These are phyloP conservation scores for Pyrgilauda ruficollis DNA, from an alignment of 2,113 vertebrate species.

Conservation along the genomic window DNA sequence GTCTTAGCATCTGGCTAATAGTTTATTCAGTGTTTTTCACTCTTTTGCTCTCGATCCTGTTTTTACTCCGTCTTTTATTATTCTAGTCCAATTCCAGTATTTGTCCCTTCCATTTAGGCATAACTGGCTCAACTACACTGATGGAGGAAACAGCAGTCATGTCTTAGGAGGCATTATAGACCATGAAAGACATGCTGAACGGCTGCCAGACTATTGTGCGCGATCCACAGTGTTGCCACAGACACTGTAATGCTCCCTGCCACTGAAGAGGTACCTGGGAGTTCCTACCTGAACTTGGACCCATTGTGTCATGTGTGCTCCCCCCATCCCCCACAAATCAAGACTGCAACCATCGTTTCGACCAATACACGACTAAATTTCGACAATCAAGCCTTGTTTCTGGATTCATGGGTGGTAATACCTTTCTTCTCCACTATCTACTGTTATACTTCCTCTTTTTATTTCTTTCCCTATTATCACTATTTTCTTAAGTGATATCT, in stretches of 20 bases:
- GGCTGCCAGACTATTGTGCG: too few relatives aligned
- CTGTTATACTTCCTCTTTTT: background rate
- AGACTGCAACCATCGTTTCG: background rate
- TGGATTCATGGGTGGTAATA: background rate
- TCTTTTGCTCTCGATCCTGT: background rate
- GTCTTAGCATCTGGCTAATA: background rate
- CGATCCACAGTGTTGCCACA: rapidly evolving
- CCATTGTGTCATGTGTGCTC: background rate
- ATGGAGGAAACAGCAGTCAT: background rate
- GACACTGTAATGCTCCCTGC: rapidly evolving
- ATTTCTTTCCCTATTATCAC: background rate
- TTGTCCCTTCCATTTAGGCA: background rate
- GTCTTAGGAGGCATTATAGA: background rate
- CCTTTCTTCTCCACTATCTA: background rate
- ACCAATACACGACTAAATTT: background rate
- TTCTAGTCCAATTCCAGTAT: background rate
- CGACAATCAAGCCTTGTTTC: rapidly evolving
- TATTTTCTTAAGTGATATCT: background rate
- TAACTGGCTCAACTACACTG: background rate
- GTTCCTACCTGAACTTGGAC: too few relatives aligned
- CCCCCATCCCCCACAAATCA: rapidly evolving
- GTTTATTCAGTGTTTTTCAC: background rate
- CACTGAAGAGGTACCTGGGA: background rate
- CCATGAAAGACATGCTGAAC: background rate
- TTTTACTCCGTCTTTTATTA: background rate